These are phyloP conservation scores for Netelia fuscicornis DNA, from an alignment of 2,888 invertebrate species.

Conservation along the genomic window DNA sequence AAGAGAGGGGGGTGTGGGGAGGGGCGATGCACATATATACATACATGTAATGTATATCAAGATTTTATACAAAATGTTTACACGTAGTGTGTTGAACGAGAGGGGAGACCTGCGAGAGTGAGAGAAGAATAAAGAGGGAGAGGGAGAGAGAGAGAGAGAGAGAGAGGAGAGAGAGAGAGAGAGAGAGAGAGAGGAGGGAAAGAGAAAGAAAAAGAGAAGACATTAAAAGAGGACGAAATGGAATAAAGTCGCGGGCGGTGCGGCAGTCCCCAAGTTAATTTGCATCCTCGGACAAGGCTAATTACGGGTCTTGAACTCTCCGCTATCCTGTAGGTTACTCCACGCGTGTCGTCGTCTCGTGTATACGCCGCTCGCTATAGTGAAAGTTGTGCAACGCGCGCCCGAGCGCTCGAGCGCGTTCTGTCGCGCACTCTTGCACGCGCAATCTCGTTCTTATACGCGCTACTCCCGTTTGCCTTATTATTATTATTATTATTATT, in stretches of 20 bases:
- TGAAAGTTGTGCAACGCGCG: slow-evolving; percentile 66
- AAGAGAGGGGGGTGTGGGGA: not conserved
- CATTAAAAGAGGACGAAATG: slow-evolving; percentile 73
- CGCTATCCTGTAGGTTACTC: slow-evolving; percentile 68
- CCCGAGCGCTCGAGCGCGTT: slow-evolving; percentile 51
- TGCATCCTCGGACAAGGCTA: slow-evolving; percentile 80
- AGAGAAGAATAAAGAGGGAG: not conserved
- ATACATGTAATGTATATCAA: not conserved
- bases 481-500: not conserved
- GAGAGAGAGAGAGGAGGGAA: slow-evolving; percentile 29
- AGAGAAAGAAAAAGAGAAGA: slow-evolving; percentile 58
- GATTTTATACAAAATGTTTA: no score
- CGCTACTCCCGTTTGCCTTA: slow-evolving; percentile 53
- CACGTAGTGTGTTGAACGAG: slow-evolving; percentile 13
- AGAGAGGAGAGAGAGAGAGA: slow-evolving; percentile 41
- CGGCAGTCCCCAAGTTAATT: slow-evolving; percentile 79
- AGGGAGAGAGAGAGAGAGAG: slow-evolving; percentile 35
- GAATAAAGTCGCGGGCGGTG: slow-evolving; percentile 75
- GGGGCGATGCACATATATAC: not conserved
- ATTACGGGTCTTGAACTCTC: slow-evolving; percentile 79
- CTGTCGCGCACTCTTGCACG: slow-evolving; percentile 59
- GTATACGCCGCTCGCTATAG: slow-evolving; percentile 43
- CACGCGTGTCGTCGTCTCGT: slow-evolving; percentile 42
- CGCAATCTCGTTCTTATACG: slow-evolving; percentile 45
- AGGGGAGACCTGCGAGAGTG: slow-evolving; percentile 19